These are phyloP conservation scores for Drosophila subpulchrella DNA, from an alignment of 1,140 invertebrate species.

Conservation along the genomic window DNA sequence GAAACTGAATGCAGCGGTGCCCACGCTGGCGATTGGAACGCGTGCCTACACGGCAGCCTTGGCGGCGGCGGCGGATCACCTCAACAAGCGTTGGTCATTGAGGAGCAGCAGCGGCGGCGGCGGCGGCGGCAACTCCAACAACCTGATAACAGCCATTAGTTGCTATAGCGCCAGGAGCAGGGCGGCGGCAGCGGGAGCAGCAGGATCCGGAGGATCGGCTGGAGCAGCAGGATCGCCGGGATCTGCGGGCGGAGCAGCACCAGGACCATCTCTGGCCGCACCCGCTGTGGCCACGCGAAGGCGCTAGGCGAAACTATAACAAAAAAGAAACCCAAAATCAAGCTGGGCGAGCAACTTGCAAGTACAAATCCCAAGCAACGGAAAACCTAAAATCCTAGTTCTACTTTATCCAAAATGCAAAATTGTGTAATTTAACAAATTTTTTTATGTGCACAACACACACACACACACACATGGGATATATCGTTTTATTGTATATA, in stretches of 20 bases:
- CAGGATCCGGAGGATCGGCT: not conserved
- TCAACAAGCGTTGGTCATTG: conserved; percentile 68
- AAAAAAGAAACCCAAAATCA: not conserved
- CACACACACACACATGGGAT: conserved; percentile 11
- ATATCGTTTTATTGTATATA: conserved; percentile 24
- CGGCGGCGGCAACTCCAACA: not conserved
- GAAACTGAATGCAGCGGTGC: conserved; percentile 53
- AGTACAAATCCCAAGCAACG: conserved; percentile 57
- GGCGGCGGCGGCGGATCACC: conserved; percentile 61
- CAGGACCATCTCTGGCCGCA: not conserved
- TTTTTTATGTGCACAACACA: conserved; percentile 28
- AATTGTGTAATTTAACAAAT: conserved; percentile 2
- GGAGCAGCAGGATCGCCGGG: conserved; percentile 4
- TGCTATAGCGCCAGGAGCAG: conserved; percentile 51
- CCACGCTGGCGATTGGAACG: conserved; percentile 67
- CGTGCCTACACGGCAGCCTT: conserved; percentile 65
- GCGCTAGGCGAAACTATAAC: conserved; percentile 18
- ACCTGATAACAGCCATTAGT: conserved; percentile 54
- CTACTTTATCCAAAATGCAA: conserved; percentile 7
- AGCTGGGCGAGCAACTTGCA: conserved; percentile 45
- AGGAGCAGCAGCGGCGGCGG: conserved; percentile 53
- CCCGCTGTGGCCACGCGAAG: conserved; percentile 14
- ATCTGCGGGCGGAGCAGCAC: not conserved
- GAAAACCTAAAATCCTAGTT: conserved; percentile 28
- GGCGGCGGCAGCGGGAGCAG: conserved; percentile 17